These are phyloP conservation scores for Drosophila dunni DNA, from an alignment of 1,140 invertebrate species.

Conservation along the genomic window DNA sequence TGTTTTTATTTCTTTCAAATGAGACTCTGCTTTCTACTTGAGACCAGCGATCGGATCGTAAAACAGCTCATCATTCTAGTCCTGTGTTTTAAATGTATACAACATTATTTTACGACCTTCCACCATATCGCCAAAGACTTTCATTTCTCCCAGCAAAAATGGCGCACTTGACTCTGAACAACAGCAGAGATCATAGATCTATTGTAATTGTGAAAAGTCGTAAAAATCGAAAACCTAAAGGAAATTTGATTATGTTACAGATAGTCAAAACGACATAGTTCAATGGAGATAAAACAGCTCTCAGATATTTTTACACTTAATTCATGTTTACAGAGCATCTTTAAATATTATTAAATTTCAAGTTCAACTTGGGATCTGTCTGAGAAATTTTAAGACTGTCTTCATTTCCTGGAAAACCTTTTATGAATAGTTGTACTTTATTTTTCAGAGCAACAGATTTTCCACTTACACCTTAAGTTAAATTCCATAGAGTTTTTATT, in stretches of 20 bases:
- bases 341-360: conserved; percentile 11
- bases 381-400: not conserved
- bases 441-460: too few relatives aligned
- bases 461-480: too few relatives aligned
- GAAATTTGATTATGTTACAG: conserved; percentile 58
- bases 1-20: conserved; percentile 82
- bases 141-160: conserved; percentile 53
- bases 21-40: conserved; percentile 78
- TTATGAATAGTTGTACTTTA: too few relatives aligned
- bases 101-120: conserved; percentile 77
- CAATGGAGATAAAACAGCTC: conserved; percentile 53
- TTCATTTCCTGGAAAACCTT: too few relatives aligned
- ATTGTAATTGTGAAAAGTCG: conserved; percentile 63
- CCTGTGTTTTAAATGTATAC: conserved; percentile 75
- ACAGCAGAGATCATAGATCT: conserved; percentile 17
- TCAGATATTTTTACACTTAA: conserved; percentile 6
- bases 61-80: conserved; percentile 22
- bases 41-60: conserved; percentile 35
- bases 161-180: conserved; percentile 66
- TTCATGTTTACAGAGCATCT: not conserved
- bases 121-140: conserved; percentile 71
- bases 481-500: not conserved
- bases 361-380: conserved; percentile 6
- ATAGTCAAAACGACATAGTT: conserved; percentile 56
- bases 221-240: conserved; percentile 47